Conservation (phyloP, 2,888 invertebrate species). For the Buathra laborator region DNA sequence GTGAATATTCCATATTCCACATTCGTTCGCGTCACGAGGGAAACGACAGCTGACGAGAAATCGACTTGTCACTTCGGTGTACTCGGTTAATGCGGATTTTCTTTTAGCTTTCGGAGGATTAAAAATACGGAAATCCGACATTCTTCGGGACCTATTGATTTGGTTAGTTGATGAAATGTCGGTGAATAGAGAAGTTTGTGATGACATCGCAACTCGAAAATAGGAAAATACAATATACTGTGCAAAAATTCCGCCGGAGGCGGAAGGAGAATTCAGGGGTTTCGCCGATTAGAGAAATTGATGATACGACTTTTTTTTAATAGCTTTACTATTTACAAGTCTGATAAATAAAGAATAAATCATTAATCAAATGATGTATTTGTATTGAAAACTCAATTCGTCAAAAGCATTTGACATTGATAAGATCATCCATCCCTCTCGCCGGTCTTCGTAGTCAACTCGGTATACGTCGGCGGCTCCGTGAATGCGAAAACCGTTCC, state of each 20-base stretch:
- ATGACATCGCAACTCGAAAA: too few relatives aligned
- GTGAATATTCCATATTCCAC: slow-evolving; percentile 54
- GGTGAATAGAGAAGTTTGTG: too few relatives aligned
- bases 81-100: neutral
- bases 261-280: too few relatives aligned
- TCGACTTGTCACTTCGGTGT: slow-evolving; percentile 36
- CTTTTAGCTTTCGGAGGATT: neutral
- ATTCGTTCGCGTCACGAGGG: slow-evolving; percentile 8
- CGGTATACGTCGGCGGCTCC: neutral
- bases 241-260: too few relatives aligned
- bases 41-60: slow-evolving; percentile 12
- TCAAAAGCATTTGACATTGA: neutral
- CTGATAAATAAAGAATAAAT: neutral
- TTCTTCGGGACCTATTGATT: neutral
- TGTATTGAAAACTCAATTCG: neutral
- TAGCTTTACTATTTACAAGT: neutral
- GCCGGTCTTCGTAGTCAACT: neutral
- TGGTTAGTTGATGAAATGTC: neutral
- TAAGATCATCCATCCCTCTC: neutral
- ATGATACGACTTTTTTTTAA: too few relatives aligned
- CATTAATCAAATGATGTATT: neutral
- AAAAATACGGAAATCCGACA: neutral
- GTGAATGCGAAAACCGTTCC: slow-evolving; percentile 5
- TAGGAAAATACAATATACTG: too few relatives aligned
- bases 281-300: too few relatives aligned